These are phyloP conservation scores for Ashinkailepas kermadecensis DNA, from an alignment of 2,888 invertebrate genomes.

Conservation along the genomic window DNA sequence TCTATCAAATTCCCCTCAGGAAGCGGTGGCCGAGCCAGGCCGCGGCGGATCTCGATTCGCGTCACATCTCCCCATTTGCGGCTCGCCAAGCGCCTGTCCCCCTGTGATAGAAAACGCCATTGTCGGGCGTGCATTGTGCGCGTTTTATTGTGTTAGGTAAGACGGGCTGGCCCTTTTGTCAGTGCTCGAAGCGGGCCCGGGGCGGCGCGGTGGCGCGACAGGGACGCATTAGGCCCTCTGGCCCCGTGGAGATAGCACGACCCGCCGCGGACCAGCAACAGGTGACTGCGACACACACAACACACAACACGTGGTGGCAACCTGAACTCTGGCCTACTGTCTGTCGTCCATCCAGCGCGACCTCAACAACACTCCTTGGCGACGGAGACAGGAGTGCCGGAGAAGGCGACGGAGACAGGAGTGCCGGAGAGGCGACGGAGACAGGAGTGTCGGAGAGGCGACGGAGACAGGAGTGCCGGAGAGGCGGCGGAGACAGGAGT, in stretches of 20 bases:
- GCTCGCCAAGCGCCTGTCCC: background rate
- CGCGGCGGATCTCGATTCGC: conserved; percentile 1
- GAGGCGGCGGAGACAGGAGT: too few species aligned
- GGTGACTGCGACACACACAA: too few species aligned
- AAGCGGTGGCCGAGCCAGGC: background rate
- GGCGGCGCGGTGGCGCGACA: too few species aligned
- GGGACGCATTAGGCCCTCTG: background rate
- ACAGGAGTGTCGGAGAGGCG: too few species aligned
- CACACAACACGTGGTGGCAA: too few species aligned
- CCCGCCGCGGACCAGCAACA: background rate
- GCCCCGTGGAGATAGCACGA: background rate
- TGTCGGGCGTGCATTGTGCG: background rate
- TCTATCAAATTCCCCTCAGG: conserved; percentile 18
- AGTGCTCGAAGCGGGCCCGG: background rate
- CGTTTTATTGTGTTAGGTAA: conserved; percentile 13
- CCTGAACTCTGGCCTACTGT: too few species aligned
- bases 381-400: too few species aligned
- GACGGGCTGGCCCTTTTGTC: conserved; percentile 19
- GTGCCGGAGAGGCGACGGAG: too few species aligned
- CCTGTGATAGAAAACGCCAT: background rate
- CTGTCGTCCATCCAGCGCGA: too few species aligned
- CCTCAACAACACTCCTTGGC: too few species aligned
- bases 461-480: too few species aligned
- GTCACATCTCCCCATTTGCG: conserved; percentile 2
- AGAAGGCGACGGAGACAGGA: too few species aligned